Evolutionary conservation across 2,888 invertebrate species (phyloP), one percentile per base, ranked within the genome.

Genomic region (Brachyopa scutellaris): DNA sequence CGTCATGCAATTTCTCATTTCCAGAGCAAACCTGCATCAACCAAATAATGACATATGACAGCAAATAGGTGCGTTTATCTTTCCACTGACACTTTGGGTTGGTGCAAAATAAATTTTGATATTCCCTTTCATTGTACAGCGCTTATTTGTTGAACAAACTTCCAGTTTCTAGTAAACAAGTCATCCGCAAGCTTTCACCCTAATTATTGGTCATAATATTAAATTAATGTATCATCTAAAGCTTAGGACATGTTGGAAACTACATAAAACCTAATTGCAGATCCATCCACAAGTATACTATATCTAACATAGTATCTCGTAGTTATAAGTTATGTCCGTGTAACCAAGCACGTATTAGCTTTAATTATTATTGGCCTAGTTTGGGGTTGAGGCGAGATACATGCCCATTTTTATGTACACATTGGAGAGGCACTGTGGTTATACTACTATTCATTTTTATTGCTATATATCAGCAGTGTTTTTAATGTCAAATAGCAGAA

Each of bases 321-420:
- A 40, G 47, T 66, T 29, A 64, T 47, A 66, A 47, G 38, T 47
- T 66, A 53, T 73, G 53, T 40, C 33, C 51, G 49, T 31, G 40
- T 66, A 73, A 42, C 72, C 70, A 70, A 57, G 85, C 87, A 87
- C 87, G 88, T 88, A 88, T 85, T 84, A 85, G 85, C 84, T 87
- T 88, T 87, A 88, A 88, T 87, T 87, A 85, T 86, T 86, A 86
- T 86, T 88, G 87, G 85, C 88, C 88, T 84, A 87, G 86, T 86
- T 88, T 84, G 69, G 26, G 69, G 36, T 36, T 17, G 21, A 55
- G 26, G 13, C 36, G 38, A 55, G 53, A 53, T 33, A 21, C 31
- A 61, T 40, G 40, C 33, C 61, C 17, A 55, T 45, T 33, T 55
- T 13, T 38, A 51, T 40, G n/a, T 53, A 38, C 21, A 4, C 17